Percentiles rank a stretch among this genome's conserved stretches.
phyloP scores from a whole-genome alignment of 2,888 invertebrate species.

The Nycteola revayana region DNA sequence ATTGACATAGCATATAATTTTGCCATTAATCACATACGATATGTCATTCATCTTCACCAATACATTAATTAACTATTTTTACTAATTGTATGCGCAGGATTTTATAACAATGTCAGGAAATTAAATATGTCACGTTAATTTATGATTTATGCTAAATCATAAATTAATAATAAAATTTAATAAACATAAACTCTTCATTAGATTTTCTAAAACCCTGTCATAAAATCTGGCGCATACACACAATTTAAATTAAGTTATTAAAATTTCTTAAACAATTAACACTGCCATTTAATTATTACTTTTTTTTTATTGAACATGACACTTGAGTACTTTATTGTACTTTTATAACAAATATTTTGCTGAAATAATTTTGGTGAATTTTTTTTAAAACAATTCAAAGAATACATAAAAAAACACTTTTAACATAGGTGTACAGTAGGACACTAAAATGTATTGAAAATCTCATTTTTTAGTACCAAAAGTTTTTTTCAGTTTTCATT shows the following conservation, averaged over 20 bases:
- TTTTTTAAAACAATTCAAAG: constrained; percentile 9
- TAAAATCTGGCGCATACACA: constrained; percentile 25
- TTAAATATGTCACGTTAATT: too few relatives aligned
- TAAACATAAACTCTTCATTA: too few relatives aligned
- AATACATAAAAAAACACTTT: not conserved
- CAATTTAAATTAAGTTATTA: constrained; percentile 26
- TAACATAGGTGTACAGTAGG: too few relatives aligned
- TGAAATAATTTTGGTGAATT: constrained; percentile 22
- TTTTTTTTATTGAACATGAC: constrained; percentile 43
- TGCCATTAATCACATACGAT: constrained; percentile 43
- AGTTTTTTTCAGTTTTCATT: too few relatives aligned
- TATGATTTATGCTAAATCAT: too few relatives aligned
- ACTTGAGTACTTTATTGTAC: constrained; percentile 60
- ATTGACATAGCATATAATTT: constrained; percentile 32
- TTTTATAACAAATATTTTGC: constrained; percentile 37
- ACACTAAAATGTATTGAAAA: too few relatives aligned
- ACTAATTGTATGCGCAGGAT: constrained; percentile 22
- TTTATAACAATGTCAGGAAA: constrained; percentile 3
- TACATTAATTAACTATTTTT: constrained; percentile 32
- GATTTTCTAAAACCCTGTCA: not conserved
- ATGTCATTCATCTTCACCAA: constrained; percentile 51
- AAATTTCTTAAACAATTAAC: constrained; percentile 30
- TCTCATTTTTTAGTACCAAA: too few relatives aligned
- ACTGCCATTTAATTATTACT: constrained; percentile 28
- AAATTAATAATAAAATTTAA: too few relatives aligned